Base-by-base conservation (phyloP, 2,888 invertebrate genomes). In the Euclidia mi region DNA sequence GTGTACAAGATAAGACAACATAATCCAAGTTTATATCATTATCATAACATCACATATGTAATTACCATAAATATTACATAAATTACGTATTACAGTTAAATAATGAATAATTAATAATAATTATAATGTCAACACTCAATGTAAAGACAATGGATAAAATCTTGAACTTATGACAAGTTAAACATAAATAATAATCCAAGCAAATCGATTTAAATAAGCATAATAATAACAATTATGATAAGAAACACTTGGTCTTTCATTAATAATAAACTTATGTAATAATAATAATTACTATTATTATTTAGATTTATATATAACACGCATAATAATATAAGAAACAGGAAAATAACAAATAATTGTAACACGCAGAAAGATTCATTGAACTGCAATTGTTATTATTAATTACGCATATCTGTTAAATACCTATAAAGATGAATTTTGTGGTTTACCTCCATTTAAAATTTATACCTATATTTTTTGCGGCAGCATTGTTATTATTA, bases 281-380 rank as follows among this genome's bases (percentile, higher is more conserved):
- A 35, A 34, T 31, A 17, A 37, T 31, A 11, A 44, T 28, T 47
- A 47, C 42, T 49, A 41, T 43, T 51, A 35, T 37, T 31, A 40
- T 49, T 40, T 38, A 35, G 37, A 38, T 47, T 53, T 29, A 31
- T 31, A 28, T 3, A 38, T 35, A 37, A 50, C 37, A 9, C 29
- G n/a, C 58, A 38, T 46, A 20, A 32, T 53, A 35, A 18, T 2
- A 74, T 66, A 67, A 73, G 70, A 70, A 68, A 18, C 2, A 74
- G 71, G 71, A 73, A 74, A 70, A 68, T 2, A 44, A 50, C 44
- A 48, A 43, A 12, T 35, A 41, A n/a, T 29, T 38, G 28, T 61
- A 38, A 47, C 31, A 44, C 62, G 60, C 45, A 71, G 17, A 38
- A 68, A 57, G 15, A 34, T 75, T 69, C 71, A 73, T 58, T 71